A percentile compares a stretch with the other conserved stretches of the same genome.
Evolutionary conservation across 2,888 invertebrate genomes (phyloP).

Genomic region (Apeira syringaria): DNA sequence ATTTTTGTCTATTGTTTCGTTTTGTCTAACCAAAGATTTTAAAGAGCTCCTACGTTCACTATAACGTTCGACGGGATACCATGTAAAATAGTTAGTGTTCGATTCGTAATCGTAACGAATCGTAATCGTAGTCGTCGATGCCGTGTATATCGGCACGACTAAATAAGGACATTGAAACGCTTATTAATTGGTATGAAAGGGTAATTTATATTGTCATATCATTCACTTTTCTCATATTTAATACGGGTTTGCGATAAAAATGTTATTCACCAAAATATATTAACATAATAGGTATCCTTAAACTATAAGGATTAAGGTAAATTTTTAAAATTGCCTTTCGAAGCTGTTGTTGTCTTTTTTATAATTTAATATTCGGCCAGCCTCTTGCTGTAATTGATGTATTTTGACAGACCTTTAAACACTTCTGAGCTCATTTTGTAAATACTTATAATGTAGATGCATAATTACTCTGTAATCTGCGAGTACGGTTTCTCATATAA

Average conservation of each 20-base stretch:
- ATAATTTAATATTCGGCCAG: conserved; percentile 76
- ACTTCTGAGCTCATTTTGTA: conserved; percentile 25
- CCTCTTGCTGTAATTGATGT: conserved; percentile 47
- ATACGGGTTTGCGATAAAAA: conserved; percentile 84
- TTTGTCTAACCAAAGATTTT: conserved; percentile 80
- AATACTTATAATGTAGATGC: conserved; percentile 19
- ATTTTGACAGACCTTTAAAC: conserved; percentile 1
- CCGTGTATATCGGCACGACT: conserved; percentile 71
- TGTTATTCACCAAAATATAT: conserved; percentile 82
- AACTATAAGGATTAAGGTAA: conserved; percentile 78
- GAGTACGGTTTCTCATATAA: conserved; percentile 14
- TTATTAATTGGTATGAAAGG: conserved; percentile 85
- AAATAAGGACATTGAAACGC: conserved; percentile 83
- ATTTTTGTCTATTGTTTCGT: conserved; percentile 74
- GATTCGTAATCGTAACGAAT: conserved; percentile 73
- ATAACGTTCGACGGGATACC: conserved; percentile 64
- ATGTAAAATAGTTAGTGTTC: conserved; percentile 78
- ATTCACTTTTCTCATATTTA: conserved; percentile 83
- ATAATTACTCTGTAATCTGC: conserved; percentile 23
- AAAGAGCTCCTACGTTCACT: conserved; percentile 66
- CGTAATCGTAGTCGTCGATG: conserved; percentile 76
- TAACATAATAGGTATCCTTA: conserved; percentile 79
- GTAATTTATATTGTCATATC: conserved; percentile 84
- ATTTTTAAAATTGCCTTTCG: conserved; percentile 79
- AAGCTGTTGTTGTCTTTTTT: conserved; percentile 76